Evolutionary conservation across 2,797 vertebrate species (phyloP).

Genomic region (Streptopelia turtur): DNA sequence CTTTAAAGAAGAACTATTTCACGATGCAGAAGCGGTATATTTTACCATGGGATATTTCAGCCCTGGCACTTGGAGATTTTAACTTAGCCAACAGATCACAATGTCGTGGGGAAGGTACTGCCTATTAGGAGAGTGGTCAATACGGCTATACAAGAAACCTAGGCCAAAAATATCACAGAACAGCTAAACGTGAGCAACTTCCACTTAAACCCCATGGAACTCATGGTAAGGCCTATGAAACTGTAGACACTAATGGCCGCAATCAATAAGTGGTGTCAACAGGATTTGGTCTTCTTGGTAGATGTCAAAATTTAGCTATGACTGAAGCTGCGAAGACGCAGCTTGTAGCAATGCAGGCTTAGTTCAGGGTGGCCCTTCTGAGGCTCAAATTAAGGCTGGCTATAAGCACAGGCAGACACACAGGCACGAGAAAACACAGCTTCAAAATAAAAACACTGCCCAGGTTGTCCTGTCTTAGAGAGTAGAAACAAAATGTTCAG

Average conservation of each 20-base stretch:
- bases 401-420: background rate
- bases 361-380: background rate
- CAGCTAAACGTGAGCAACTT: background rate
- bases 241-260: background rate
- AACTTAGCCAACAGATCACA: background rate
- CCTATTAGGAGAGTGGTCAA: background rate
- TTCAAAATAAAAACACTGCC: background rate
- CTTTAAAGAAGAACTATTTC: background rate
- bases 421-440: accelerated
- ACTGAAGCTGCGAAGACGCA: background rate
- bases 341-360: background rate
- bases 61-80: background rate
- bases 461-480: background rate
- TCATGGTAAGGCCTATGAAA: background rate
- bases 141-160: background rate
- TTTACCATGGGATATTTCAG: background rate
- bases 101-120: background rate
- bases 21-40: background rate
- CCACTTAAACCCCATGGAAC: background rate
- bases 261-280: background rate
- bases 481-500: background rate
- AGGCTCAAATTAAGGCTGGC: background rate
- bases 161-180: background rate
- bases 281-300: background rate
- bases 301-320: background rate